phyloP scores from a whole-genome alignment of 2,113 vertebrate species.

The Xerus inauris region DNA sequence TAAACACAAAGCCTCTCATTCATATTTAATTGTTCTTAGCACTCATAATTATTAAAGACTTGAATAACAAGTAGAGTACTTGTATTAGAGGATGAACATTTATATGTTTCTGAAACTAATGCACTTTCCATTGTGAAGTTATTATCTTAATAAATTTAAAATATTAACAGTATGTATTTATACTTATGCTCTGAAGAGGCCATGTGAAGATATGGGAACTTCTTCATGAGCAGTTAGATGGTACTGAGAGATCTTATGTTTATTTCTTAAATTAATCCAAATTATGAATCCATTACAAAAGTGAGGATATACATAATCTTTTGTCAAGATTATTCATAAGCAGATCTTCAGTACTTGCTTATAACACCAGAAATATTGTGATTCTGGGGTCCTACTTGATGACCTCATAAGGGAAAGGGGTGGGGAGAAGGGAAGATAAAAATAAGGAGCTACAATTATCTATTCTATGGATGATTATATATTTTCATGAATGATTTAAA shows the following conservation, averaged over 20 bases:
- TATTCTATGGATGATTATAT: neutral
- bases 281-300: neutral
- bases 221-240: neutral
- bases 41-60: neutral
- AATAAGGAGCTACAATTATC: neutral
- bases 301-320: neutral
- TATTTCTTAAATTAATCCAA: neutral
- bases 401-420: neutral
- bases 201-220: neutral
- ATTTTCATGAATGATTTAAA: neutral
- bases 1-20: neutral
- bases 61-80: neutral
- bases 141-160: neutral
- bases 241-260: neutral
- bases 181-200: neutral
- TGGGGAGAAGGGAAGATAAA: neutral
- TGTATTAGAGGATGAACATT: neutral
- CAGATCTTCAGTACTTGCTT: neutral
- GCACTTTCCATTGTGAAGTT: neutral
- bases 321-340: neutral
- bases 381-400: neutral
- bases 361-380: neutral
- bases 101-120: neutral
- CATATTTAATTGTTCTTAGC: slow-evolving; percentile 4
- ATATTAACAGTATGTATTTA: neutral